phyloP scores from a whole-genome alignment of 2,888 invertebrate species.

The Drosophila austrosaltans region DNA sequence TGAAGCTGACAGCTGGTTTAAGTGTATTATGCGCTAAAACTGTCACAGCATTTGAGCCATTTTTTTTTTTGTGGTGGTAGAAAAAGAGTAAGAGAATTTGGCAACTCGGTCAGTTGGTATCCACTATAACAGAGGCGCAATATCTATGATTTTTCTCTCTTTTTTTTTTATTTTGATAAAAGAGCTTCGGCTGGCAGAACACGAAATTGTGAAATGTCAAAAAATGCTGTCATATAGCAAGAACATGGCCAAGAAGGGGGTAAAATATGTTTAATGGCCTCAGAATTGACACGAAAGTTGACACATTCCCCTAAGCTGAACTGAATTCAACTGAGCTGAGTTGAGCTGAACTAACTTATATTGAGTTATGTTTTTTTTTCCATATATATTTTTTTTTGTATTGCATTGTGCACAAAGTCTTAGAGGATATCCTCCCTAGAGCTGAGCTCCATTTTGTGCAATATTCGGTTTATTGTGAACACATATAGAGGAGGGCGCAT shows the following conservation, averaged over 20 bases:
- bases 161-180: conserved; percentile 6
- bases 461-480: conserved; percentile 40
- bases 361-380: conserved; percentile 26
- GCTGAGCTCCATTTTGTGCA: conserved; percentile 35
- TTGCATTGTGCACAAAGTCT: conserved; percentile 26
- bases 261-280: conserved; percentile 59
- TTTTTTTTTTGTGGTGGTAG: background rate
- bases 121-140: background rate
- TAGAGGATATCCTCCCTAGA: conserved; percentile 31
- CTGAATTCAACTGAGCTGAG: conserved; percentile 23
- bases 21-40: conserved; percentile 43
- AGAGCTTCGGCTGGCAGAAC: conserved; percentile 42
- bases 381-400: conserved; percentile 2
- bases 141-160: conserved; percentile 12
- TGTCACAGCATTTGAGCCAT: conserved; percentile 21
- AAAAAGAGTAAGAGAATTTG: background rate
- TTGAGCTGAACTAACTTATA: conserved; percentile 34
- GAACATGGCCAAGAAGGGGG: conserved; percentile 24
- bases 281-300: conserved; percentile 62
- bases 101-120: conserved; percentile 13
- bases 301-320: conserved; percentile 49
- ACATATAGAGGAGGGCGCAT: background rate
- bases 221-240: conserved; percentile 44
- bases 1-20: conserved; percentile 41
- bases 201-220: conserved; percentile 51